Base-by-base conservation (phyloP, 1,140 invertebrate genomes). In the Drosophila asahinai region DNA sequence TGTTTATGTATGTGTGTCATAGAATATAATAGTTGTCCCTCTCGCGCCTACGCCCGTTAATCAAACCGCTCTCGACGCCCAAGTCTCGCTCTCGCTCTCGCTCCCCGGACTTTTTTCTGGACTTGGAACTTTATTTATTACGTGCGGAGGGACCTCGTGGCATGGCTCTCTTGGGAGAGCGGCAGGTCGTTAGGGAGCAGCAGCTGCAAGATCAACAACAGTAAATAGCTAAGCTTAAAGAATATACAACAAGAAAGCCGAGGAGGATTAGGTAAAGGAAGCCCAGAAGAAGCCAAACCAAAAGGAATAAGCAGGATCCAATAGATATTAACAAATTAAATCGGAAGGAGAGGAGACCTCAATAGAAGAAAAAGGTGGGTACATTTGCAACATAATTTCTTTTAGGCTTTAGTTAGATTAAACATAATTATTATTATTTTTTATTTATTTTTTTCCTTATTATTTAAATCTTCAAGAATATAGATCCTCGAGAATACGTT, bases 121-220 rank as follows among this genome's bases (percentile, higher is more conserved):
- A 30, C 38, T 43, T 60, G 40, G 9, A 57, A 61, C 33, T 17
- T 22, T 7, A 42, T 73, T 47, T 54, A 36, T 19, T 33, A 4
- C 33, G 42, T 25, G 25, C 19, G 51, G 54, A 70, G 27, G 33
- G 22, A 67, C 30, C 19, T 15, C 36, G 43, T 75, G 72, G 70
- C 71, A 75, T 75, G 71, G 72, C 71, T 55, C 60, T 63, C 59
- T 64, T 47, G 72, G 36, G 12, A 76, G 72, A 67, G 61, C 47
- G 60, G 43, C 38, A 45, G 73, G 45, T 45, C 47, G 64, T 70
- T 33, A 77, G 73, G 73, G 74, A 68, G 74, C 61, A 77, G 17
- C 73, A 77, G 72, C 71, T 64, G 48, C 58, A 75, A 42, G 48
- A 75, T 63, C 59, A 64, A 30, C 42, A 55, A 38, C 72, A 64